Base-by-base conservation (phyloP, 2,113 vertebrate genomes). In the Sminthopsis crassicaudata region DNA sequence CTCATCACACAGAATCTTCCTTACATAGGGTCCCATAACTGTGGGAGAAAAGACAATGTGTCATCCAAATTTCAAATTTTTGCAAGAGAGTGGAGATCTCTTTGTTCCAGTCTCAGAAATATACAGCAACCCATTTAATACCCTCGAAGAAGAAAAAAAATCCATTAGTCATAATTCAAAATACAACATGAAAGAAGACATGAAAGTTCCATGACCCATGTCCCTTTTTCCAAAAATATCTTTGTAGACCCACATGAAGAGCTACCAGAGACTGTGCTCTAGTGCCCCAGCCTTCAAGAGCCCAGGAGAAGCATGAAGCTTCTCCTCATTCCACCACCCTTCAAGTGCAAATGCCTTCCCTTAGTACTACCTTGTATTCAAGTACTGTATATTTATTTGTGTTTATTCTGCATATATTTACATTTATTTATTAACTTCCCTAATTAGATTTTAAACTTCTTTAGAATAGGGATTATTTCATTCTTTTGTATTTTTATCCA, bases 11-110 rank as follows among this genome's bases (percentile, higher is more conserved):
- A 99, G 98, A 97, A 99, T 99, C 98, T 99, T 99, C 94, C 99
- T 99, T 92, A 99, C 99, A 30, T 99, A 99, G 46, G 99, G 99
- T 96, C 99, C 99, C 99, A 99, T 99, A 96, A 99, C 99, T 99
- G 50, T 51, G 96, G 50, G 97, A 97, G 96, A 98, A 46, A 93
- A 55, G n/a, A 76, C 95, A 96, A 97, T 90, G 94, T 46, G 91
- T 22, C 91, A 91, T 97, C 90, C 22, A 96, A 96, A 54, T 96
- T 94, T 96, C 95, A 97, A 95, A 97, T 89, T 52, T 89, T 90
- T 95, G 55, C 22, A 95, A 46, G 91, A 53, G 24, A 5, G 8
- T 12, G 27, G 88, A 51, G 26, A 12, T 12, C 54, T 19, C 95
- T 94, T 51, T 91, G 24, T 93, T 93, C 67, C 89, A 30, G 19